Evolutionary conservation across 2,797 vertebrate genomes (phyloP), one percentile per base, ranked within the genome.

Genomic region (Todus mexicanus): DNA sequence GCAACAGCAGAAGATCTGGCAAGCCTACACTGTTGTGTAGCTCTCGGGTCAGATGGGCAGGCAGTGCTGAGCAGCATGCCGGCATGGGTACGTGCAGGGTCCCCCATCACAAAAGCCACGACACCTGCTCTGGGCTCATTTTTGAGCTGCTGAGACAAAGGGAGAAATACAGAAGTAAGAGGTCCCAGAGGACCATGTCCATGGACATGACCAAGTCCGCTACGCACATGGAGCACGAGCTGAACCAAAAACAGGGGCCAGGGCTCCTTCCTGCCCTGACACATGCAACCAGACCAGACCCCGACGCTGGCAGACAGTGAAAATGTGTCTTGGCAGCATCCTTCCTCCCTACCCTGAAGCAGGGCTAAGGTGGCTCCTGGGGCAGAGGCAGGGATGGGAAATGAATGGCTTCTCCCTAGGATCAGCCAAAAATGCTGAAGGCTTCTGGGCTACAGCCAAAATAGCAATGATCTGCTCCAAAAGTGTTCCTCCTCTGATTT

Each of bases 171-270:
- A 59, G 7, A 90, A 76, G 17, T 5, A 4, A 42, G 60, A 76
- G 59, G 16, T 68, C 20, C 11, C 31, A 4, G 35, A 3, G 16
- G 17, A 35, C 9, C 45, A n/a, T 20, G 31, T 11, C 42, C 29
- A 8, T 4, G 70, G 63, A 9, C 25, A 7, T 2, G 4, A 47
- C 56, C 0, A 0, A 56, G 75, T 18, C 5, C 22, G 59, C 48
- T n/a, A 4, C 26, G 12, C 1, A 13, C 9, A 9, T 0, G 2
- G 59, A 69, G 48, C 40, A 13, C 4, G 38, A 16, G 40, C 20
- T 70, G 47, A 61, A 19, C 5, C 0, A 0, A 47, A 23, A 63
- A 25, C 10, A 40, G 53, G 12, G 31, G 1, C 15, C 45, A 43
- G 50, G 40, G 25, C 40, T 63, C 10, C 61, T 84, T 37, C 16